A percentile compares a stretch with the other conserved stretches of the same genome.
Conservation (phyloP, 2,797 vertebrate genomes). For the Nyctalus aviator region DNA sequence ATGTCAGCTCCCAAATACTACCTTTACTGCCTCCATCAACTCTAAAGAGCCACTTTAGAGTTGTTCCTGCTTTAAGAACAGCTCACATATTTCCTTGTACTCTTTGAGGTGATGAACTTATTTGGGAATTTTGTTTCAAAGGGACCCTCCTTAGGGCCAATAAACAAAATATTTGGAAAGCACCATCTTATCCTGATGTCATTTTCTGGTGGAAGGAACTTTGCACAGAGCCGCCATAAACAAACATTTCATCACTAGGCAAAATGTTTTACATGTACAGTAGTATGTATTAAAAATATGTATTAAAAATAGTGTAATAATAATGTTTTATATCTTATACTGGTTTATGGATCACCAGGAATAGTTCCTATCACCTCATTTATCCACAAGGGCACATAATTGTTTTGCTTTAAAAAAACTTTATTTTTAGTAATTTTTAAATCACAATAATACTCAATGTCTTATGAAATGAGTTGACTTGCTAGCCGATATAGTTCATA, state of each 20-base stretch:
- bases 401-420: neutral
- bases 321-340: constrained; percentile 25
- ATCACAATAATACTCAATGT: neutral
- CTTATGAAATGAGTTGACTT: constrained; percentile 40
- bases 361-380: neutral
- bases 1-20: neutral
- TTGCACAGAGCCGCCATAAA: neutral
- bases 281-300: neutral
- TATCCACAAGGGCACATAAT: neutral
- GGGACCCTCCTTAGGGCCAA: neutral
- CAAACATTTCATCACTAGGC: neutral
- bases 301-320: neutral
- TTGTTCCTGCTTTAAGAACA: neutral
- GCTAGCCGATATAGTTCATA: neutral
- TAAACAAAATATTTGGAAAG: constrained; percentile 36
- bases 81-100: neutral
- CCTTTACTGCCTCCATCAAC: neutral
- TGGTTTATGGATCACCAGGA: neutral
- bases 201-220: constrained; percentile 40
- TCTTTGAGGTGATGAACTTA: constrained; percentile 18
- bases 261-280: neutral
- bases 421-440: neutral
- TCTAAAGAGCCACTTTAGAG: neutral
- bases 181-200: neutral
- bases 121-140: constrained; percentile 60